Evolutionary conservation across 2,113 vertebrate genomes (phyloP), one percentile per base, ranked within the genome.

Genomic region (Oceanodroma tethys): DNA sequence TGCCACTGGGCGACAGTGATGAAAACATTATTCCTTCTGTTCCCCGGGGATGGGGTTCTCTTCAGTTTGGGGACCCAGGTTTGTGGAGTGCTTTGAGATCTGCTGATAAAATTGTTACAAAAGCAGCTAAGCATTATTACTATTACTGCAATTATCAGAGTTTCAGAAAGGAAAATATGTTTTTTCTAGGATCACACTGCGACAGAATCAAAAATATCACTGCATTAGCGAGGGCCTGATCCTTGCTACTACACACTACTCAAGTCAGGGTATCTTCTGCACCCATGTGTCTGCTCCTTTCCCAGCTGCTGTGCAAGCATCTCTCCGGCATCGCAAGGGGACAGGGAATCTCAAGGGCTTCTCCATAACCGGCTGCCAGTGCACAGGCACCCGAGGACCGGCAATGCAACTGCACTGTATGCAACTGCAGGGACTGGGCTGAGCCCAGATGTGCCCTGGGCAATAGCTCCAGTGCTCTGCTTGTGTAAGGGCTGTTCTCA

Each of bases 1-100:
- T 66, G 71, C 20, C 18, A 9, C 40, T 11, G 21, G 36, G 47
- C 0, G 14, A 43, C 48, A 2, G 3, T 0, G 6, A 45, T 36
- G 19, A 70, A 87, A 92, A 80, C 3, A 5, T n/a, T 55, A 38
- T 58, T 86, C 55, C 84, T 71, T 5, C 21, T 71, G 6, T 63
- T 74, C 32, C 29, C 47, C 23, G n/a, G 18, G 22, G 5, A 27
- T 1, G 1, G n/a, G 18, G 9, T 38, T 60, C 45, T 47, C 60
- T 74, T 12, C 66, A 27, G 11, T 52, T 52, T 36, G 67, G 22
- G n/a, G 29, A 72, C n/a, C 1, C 3, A 45, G 15, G 5, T 66
- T 81, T 81, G 56, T 53, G 56, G 52, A 84, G 38, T 7, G 25
- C 60, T 79, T 78, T 59, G 73, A 72, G 47, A 52, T 74, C 26